Percentiles rank a stretch among this genome's conserved stretches.
These are phyloP conservation scores for Tolypeutes matacus DNA, from an alignment of 2,797 vertebrate species.

Conservation along the genomic window DNA sequence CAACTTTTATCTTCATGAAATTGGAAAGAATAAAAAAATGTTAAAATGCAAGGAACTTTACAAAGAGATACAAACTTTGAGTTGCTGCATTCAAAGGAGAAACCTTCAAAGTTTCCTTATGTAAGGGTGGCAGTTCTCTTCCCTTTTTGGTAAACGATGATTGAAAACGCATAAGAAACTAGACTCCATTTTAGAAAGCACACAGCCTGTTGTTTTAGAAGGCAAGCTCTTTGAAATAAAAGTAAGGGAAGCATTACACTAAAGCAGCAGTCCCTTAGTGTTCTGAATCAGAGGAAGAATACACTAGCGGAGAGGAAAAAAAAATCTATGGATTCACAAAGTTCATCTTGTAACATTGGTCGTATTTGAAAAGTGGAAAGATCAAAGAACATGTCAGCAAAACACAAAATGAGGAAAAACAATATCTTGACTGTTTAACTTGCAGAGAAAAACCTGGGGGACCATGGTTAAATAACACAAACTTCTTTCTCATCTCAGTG, in stretches of 20 bases:
- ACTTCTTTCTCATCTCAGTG: conserved; percentile 63
- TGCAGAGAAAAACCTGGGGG: conserved; percentile 77
- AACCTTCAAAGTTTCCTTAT: conserved; percentile 55
- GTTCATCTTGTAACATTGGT: neutral
- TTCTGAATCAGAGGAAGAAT: neutral
- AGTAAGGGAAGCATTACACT: rapidly evolving
- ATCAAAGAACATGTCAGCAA: conserved; percentile 6
- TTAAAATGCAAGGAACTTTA: neutral
- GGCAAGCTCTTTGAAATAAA: conserved; percentile 22
- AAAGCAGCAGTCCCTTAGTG: neutral
- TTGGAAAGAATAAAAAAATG: neutral
- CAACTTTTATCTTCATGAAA: conserved; percentile 52
- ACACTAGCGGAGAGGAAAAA: rapidly evolving
- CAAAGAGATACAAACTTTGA: conserved; percentile 32
- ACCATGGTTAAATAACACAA: conserved; percentile 70
- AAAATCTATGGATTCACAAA: too few species aligned
- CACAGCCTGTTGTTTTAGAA: neutral
- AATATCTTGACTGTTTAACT: neutral
- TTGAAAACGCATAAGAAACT: conserved; percentile 46
- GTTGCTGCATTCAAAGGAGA: conserved; percentile 74
- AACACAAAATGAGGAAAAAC: neutral
- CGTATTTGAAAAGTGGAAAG: neutral
- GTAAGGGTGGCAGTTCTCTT: conserved; percentile 68
- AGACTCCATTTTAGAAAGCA: neutral
- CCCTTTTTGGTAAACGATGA: neutral